Evolutionary conservation across 2,797 vertebrate species (phyloP).

Genomic region (Platyrinchus mystaceus): DNA sequence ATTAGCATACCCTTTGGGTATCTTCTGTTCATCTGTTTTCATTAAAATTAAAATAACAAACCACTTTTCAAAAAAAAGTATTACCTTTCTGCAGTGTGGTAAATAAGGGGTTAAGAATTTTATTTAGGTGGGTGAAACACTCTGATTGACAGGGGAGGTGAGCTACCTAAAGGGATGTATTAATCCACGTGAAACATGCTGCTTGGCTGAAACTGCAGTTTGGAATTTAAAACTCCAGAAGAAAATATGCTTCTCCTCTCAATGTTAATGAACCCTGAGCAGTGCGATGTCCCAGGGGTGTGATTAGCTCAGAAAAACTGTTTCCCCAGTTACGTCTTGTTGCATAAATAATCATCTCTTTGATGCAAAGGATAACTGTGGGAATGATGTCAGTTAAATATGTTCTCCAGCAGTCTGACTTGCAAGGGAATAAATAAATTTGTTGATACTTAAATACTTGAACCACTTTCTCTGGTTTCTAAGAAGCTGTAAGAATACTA

Average conservation of each 20-base stretch:
- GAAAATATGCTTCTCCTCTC: slow-evolving; percentile 43
- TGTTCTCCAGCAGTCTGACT: slow-evolving; percentile 56
- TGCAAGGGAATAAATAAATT: slow-evolving; percentile 59
- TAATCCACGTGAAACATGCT: background rate
- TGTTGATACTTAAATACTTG: slow-evolving; percentile 35
- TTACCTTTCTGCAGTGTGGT: background rate
- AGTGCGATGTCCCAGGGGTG: slow-evolving; percentile 53
- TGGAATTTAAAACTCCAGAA: slow-evolving; percentile 42
- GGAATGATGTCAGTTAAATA: slow-evolving; percentile 58
- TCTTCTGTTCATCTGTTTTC: background rate
- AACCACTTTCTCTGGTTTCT: slow-evolving; percentile 19
- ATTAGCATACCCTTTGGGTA: background rate
- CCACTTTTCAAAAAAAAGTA: background rate
- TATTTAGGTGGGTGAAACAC: background rate
- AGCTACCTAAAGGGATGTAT: slow-evolving; percentile 13
- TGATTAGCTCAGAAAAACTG: slow-evolving; percentile 66
- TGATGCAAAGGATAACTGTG: slow-evolving; percentile 57
- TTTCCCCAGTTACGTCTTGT: slow-evolving; percentile 50
- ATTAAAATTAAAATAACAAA: background rate
- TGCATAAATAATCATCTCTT: slow-evolving; percentile 71
- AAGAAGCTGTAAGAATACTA: slow-evolving; percentile 1
- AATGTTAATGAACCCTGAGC: slow-evolving; percentile 50
- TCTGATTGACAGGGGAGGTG: slow-evolving; percentile 10
- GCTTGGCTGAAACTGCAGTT: slow-evolving; percentile 19
- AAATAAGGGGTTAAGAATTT: slow-evolving; percentile 15